Evolutionary conservation across 1,140 invertebrate species (phyloP).

Genomic region (Neoseiulus cucumeris): DNA sequence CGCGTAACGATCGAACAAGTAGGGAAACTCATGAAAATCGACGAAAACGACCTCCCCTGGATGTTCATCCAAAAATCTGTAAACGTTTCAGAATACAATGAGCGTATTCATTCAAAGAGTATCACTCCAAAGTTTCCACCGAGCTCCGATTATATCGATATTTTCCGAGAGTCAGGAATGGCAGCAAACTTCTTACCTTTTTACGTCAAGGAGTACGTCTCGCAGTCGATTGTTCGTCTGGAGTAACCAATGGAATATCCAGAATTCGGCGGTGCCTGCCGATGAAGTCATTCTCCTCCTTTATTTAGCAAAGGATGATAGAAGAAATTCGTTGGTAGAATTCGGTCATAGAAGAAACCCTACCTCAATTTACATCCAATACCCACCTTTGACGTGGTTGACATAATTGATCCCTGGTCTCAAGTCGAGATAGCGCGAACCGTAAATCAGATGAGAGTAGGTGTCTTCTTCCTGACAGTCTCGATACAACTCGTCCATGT

Average conservation of each 20-base stretch:
- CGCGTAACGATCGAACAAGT: not conserved
- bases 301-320: too few species aligned
- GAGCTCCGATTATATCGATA: too few species aligned
- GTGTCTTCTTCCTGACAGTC: not conserved
- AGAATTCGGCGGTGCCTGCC: not conserved
- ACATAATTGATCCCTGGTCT: too few species aligned
- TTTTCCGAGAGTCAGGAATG: too few species aligned
- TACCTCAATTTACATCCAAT: too few species aligned
- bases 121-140: too few species aligned
- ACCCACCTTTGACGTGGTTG: too few species aligned
- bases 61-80: not conserved
- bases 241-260: constrained; percentile 4
- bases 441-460: not conserved
- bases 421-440: not conserved
- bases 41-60: not conserved
- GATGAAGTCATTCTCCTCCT: too few species aligned
- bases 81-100: too few species aligned
- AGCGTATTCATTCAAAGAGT: too few species aligned
- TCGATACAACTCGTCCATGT: not conserved
- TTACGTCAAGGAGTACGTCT: not conserved
- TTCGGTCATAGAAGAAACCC: too few species aligned
- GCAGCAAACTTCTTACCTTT: not conserved
- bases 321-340: too few species aligned
- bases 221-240: not conserved
- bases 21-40: not conserved